Conservation (phyloP, 2,888 invertebrate genomes). For the Meteorus colon region DNA sequence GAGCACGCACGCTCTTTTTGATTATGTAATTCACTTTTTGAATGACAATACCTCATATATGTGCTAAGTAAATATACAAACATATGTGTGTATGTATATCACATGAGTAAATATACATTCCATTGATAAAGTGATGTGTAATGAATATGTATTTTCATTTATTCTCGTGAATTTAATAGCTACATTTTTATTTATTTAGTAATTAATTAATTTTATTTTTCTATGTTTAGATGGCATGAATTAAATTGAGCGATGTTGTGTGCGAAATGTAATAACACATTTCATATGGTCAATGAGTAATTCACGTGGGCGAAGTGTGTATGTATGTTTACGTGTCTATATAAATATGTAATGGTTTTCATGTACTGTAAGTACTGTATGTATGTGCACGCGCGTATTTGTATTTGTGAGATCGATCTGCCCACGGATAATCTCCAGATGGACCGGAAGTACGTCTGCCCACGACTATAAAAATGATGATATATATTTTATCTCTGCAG, state of each 20-base stretch:
- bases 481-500: not conserved
- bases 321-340: not conserved
- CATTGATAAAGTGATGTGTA: not conserved
- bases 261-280: slow-evolving; percentile 2
- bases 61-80: not conserved
- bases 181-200: not conserved
- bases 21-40: slow-evolving; percentile 20
- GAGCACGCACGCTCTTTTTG: slow-evolving; percentile 20
- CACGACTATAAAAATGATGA: slow-evolving; percentile 4
- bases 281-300: slow-evolving; percentile 19
- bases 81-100: not conserved
- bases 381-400: slow-evolving; percentile 34
- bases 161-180: not conserved
- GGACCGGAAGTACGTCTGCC: slow-evolving; percentile 14
- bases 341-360: not conserved
- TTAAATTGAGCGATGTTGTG: not conserved
- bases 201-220: not conserved
- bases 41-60: not conserved
- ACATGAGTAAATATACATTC: not conserved
- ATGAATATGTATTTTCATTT: not conserved
- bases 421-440: slow-evolving; percentile 33
- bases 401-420: slow-evolving; percentile 40
- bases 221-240: not conserved
- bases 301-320: slow-evolving; percentile 10
- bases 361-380: not conserved